These are phyloP conservation scores for Phymorhynchus buccinoides DNA, from an alignment of 1,140 invertebrate species.

Conservation along the genomic window DNA sequence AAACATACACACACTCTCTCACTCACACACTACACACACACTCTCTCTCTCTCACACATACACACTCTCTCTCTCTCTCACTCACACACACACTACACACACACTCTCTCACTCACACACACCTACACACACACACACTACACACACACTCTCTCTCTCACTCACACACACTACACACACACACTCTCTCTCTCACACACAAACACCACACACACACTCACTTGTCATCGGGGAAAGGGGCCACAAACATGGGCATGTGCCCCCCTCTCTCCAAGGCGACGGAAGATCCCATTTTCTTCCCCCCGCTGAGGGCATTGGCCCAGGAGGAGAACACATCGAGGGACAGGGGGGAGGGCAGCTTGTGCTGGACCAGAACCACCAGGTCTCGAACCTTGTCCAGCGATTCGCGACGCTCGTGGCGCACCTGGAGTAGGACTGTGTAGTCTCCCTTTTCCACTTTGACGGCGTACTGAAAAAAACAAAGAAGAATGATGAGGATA, in stretches of 20 bases:
- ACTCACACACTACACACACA: no score
- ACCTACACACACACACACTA: neutral
- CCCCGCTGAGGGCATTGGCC: slow-evolving; percentile 76
- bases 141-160: neutral
- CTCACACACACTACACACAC: neutral
- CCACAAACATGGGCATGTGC: slow-evolving; percentile 83
- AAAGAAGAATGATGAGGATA: no score
- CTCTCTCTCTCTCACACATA: no score
- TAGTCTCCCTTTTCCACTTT: slow-evolving; percentile 98
- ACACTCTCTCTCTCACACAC: no score
- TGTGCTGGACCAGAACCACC: slow-evolving; percentile 84
- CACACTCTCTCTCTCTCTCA: no score
- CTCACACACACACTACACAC: no score
- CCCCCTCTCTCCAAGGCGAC: slow-evolving; percentile 78
- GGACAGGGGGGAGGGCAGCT: slow-evolving; percentile 81
- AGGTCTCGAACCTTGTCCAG: slow-evolving; percentile 88
- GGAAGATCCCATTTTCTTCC: slow-evolving; percentile 83
- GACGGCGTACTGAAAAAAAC: slow-evolving; percentile 83
- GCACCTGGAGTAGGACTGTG: slow-evolving; percentile 85
- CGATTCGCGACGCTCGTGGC: slow-evolving; percentile 89
- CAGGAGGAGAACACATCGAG: slow-evolving; percentile 85
- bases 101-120: neutral
- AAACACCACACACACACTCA: slow-evolving; percentile 70
- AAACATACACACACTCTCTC: no score
- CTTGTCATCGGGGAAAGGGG: slow-evolving; percentile 84